These are phyloP conservation scores for Pollachius pollachius DNA, from an alignment of 2,113 vertebrate species.

Conservation along the genomic window DNA sequence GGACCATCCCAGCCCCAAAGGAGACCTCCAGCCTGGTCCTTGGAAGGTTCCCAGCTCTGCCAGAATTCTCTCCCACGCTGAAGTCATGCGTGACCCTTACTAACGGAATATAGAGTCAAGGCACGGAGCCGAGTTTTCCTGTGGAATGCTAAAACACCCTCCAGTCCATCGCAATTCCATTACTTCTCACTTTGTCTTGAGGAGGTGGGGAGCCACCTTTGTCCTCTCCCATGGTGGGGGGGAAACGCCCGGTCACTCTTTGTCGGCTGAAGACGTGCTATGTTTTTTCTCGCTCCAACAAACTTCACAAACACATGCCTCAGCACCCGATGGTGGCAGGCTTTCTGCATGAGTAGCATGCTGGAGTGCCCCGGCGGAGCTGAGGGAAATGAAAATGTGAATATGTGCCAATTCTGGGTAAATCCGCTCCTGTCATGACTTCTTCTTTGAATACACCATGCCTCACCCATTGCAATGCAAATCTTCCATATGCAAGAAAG, in stretches of 20 bases:
- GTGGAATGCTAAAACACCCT: slow-evolving; percentile 25
- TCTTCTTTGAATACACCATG: slow-evolving; percentile 30
- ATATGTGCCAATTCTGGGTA: slow-evolving; percentile 60
- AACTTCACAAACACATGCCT: slow-evolving; percentile 41
- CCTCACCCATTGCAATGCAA: slow-evolving; percentile 64
- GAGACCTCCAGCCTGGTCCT: slow-evolving; percentile 72
- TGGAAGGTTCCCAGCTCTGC: slow-evolving; percentile 84
- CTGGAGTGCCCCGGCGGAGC: slow-evolving; percentile 18
- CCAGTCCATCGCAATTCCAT: slow-evolving; percentile 44
- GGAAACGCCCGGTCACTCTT: slow-evolving; percentile 7
- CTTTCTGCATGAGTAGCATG: slow-evolving; percentile 42
- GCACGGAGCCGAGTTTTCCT: slow-evolving; percentile 28
- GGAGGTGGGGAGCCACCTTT: slow-evolving; percentile 20
- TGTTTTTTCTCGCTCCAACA: neutral
- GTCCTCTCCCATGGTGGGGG: slow-evolving; percentile 34
- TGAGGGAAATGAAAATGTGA: slow-evolving; percentile 48
- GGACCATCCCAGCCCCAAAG: slow-evolving; percentile 60
- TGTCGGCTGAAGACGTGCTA: too few relatives aligned
- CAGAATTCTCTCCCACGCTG: slow-evolving; percentile 72
- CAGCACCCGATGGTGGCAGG: slow-evolving; percentile 21
- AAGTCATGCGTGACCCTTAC: slow-evolving; percentile 64
- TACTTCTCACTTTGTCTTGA: slow-evolving; percentile 49
- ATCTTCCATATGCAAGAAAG: slow-evolving; percentile 71
- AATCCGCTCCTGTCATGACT: slow-evolving; percentile 36
- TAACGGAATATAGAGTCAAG: slow-evolving; percentile 43